These are phyloP conservation scores for Holotrichia oblita DNA, from an alignment of 1,140 invertebrate genomes.

Conservation along the genomic window DNA sequence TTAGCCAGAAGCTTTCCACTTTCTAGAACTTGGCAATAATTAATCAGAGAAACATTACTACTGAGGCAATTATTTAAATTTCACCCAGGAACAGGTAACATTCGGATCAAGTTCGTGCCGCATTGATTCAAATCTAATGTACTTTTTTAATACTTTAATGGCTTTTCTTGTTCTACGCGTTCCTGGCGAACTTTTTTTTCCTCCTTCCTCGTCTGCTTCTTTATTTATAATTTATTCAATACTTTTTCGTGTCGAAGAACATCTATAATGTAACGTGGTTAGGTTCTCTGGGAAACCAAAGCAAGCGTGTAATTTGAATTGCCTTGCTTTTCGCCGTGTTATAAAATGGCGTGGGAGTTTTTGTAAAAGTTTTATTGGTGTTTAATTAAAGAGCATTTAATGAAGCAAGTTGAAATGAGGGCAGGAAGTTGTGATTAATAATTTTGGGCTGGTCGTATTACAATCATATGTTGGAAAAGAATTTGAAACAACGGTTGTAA, in stretches of 20 bases:
- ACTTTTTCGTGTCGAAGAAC: neutral
- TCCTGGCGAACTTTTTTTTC: neutral
- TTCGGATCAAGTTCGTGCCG: neutral
- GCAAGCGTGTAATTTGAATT: constrained; percentile 12
- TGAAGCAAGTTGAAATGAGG: neutral
- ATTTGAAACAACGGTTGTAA: no score
- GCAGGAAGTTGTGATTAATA: neutral
- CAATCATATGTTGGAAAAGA: no score
- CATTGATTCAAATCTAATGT: neutral
- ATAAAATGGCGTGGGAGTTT: neutral
- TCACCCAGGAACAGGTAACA: no score
- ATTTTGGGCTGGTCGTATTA: no score
- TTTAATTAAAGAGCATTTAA: neutral
- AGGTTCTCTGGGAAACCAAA: neutral
- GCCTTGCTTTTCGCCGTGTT: neutral
- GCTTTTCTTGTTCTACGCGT: neutral
- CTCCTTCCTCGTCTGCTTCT: no score
- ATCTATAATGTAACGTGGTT: neutral
- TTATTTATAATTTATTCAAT: constrained; percentile 8
- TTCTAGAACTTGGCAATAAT: neutral
- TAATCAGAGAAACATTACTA: neutral
- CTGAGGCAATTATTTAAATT: neutral
- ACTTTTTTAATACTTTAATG: neutral
- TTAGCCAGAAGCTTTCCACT: neutral
- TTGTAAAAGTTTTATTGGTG: constrained; percentile 3